Conservation (phyloP, 2,113 vertebrate species). For the Verasper variegatus region DNA sequence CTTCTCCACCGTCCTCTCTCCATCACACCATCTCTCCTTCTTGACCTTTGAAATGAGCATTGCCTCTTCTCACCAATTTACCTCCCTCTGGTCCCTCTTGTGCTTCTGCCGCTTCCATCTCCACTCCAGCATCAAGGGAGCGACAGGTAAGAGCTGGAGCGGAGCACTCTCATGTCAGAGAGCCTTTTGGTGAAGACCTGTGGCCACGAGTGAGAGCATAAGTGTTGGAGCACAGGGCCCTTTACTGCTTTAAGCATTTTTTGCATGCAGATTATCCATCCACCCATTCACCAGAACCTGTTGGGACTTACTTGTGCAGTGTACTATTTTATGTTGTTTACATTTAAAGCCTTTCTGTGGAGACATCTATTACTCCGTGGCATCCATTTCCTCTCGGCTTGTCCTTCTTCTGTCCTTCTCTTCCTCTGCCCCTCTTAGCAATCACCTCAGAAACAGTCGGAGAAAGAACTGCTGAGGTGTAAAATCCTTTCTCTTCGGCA, state of each 20-base stretch:
- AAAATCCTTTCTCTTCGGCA: slow-evolving; percentile 90
- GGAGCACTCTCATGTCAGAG: slow-evolving; percentile 79
- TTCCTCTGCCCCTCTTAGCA: slow-evolving; percentile 84
- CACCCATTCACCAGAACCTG: slow-evolving; percentile 80
- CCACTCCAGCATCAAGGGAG: slow-evolving; percentile 72
- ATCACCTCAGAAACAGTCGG: slow-evolving; percentile 83
- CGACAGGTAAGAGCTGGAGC: slow-evolving; percentile 73
- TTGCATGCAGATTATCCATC: slow-evolving; percentile 88
- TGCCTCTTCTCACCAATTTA: slow-evolving; percentile 78
- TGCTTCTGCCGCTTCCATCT: slow-evolving; percentile 61
- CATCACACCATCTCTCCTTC: slow-evolving; percentile 75
- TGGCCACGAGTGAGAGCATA: slow-evolving; percentile 53
- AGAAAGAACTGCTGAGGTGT: slow-evolving; percentile 92
- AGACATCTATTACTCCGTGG: slow-evolving; percentile 27
- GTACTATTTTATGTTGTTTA: slow-evolving; percentile 53
- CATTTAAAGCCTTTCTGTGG: slow-evolving; percentile 17
- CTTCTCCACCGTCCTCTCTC: slow-evolving; percentile 50
- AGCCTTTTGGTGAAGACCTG: slow-evolving; percentile 80
- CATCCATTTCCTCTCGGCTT: slow-evolving; percentile 22
- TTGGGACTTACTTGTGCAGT: slow-evolving; percentile 57
- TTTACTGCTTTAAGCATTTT: slow-evolving; percentile 88
- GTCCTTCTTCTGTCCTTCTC: slow-evolving; percentile 78
- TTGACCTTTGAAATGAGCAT: slow-evolving; percentile 81
- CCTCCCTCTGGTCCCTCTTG: slow-evolving; percentile 73
- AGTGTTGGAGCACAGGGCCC: slow-evolving; percentile 44